Conservation (phyloP, 1,140 invertebrate genomes). For the Ostrea denselamellosa region DNA sequence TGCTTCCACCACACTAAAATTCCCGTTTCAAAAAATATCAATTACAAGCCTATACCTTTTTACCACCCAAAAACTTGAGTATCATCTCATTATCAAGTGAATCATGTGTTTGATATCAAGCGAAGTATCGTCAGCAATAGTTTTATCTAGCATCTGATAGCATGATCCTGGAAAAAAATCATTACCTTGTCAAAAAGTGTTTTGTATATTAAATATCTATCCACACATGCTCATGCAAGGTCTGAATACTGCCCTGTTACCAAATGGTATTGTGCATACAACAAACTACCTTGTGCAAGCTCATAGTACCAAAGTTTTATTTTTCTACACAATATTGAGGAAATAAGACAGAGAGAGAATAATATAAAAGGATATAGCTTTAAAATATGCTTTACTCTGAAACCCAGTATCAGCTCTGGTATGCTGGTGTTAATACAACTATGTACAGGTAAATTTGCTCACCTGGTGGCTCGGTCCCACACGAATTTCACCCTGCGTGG, state of each 20-base stretch:
- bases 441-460: constrained; percentile 49
- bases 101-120: constrained; percentile 15
- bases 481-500: constrained; percentile 95
- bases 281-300: too few relatives aligned
- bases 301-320: too few relatives aligned
- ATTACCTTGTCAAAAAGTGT: background rate
- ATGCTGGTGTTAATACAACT: too few relatives aligned
- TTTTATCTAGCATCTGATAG: constrained; percentile 23
- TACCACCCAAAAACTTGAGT: constrained; percentile 23
- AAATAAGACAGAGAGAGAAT: too few relatives aligned
- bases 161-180: background rate
- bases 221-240: too few relatives aligned
- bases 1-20: background rate
- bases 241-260: too few relatives aligned
- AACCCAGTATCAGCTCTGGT: too few relatives aligned
- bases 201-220: background rate
- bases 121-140: background rate
- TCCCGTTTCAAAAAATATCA: constrained; percentile 14
- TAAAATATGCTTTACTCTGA: too few relatives aligned
- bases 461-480: constrained; percentile 96
- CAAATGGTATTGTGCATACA: too few relatives aligned
- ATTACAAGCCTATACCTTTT: constrained; percentile 3
- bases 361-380: too few relatives aligned
- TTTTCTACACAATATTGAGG: too few relatives aligned
- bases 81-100: constrained; percentile 19